phyloP scores from a whole-genome alignment of 2,797 vertebrate genomes.

The Falco columbarius region DNA sequence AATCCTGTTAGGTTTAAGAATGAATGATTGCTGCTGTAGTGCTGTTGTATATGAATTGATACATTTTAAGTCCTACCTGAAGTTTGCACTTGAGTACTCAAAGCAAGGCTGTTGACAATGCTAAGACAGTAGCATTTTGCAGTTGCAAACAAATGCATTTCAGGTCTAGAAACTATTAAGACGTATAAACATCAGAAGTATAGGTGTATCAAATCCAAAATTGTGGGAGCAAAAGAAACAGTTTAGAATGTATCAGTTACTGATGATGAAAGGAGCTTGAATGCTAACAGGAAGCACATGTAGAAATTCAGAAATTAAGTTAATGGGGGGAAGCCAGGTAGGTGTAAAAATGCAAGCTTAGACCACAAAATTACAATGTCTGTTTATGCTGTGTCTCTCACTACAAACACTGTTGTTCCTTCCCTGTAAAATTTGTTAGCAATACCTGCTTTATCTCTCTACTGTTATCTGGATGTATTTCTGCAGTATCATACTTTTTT shows the following conservation, averaged over 20 bases:
- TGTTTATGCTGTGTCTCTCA: not conserved
- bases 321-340: not conserved
- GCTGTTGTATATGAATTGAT: not conserved
- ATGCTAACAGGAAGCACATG: not conserved
- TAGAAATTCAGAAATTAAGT: not conserved
- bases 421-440: not conserved
- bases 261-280: not conserved
- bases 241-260: not conserved
- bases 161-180: not conserved
- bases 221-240: not conserved
- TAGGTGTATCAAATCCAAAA: not conserved
- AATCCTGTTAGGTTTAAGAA: not conserved
- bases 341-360: not conserved
- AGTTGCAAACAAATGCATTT: not conserved
- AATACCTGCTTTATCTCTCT: not conserved
- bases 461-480: not conserved
- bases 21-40: not conserved
- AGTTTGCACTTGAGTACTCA: not conserved
- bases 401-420: not conserved
- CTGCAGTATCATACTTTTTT: not conserved
- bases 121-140: not conserved
- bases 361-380: not conserved
- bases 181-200: not conserved
- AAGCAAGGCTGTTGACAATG: not conserved
- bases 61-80: not conserved